Conservation (phyloP, 2,888 invertebrate species). For the Alentia gelatinosa region DNA sequence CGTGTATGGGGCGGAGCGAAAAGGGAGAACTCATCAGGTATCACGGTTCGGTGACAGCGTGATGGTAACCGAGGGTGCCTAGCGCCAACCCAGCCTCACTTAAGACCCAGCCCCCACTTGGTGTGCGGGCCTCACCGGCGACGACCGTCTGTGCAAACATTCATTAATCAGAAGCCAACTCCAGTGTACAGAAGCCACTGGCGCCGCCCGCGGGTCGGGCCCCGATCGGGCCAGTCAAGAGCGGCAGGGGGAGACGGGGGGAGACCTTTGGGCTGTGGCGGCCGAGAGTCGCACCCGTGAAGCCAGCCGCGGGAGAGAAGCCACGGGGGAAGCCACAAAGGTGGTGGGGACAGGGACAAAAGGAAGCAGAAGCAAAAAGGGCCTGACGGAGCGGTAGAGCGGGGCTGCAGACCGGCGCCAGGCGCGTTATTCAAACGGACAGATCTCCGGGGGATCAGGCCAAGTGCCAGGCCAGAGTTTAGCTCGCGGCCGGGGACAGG, state of each 20-base stretch:
- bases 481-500: neutral
- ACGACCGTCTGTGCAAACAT: conserved; percentile 11
- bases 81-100: no score
- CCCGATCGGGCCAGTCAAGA: no score
- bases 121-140: neutral
- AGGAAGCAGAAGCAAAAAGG: neutral
- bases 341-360: neutral
- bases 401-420: neutral
- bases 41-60: no score
- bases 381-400: neutral
- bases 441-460: neutral
- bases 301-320: neutral
- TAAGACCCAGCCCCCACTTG: neutral
- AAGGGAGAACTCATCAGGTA: no score
- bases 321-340: neutral
- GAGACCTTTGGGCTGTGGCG: neutral
- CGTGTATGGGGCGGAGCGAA: no score
- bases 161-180: conserved; percentile 22
- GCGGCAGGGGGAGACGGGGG: neutral
- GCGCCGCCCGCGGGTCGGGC: no score
- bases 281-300: neutral
- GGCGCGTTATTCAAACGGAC: neutral
- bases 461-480: neutral
- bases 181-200: neutral
- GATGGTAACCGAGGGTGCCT: no score